Conservation (phyloP, 2,888 invertebrate genomes). For the Drosophila mettleri region DNA sequence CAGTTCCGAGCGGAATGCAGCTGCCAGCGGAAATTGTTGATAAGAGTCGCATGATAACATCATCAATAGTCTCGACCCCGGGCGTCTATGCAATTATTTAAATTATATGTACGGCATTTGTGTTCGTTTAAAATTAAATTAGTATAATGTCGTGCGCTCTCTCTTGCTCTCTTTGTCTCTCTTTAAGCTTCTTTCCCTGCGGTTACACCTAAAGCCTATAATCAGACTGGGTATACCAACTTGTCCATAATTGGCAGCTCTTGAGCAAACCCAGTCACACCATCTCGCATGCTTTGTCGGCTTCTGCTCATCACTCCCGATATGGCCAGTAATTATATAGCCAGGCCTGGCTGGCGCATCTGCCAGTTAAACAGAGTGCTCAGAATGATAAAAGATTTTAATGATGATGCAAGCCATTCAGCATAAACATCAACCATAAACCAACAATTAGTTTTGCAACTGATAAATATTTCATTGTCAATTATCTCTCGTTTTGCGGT, state of each 20-base stretch:
- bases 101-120: conserved; percentile 69
- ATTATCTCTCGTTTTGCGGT: neutral
- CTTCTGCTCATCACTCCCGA: conserved; percentile 59
- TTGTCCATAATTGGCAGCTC: conserved; percentile 54
- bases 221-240: conserved; percentile 51
- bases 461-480: conserved; percentile 1
- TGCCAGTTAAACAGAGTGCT: conserved; percentile 34
- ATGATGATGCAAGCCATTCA: conserved; percentile 38
- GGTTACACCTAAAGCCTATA: conserved; percentile 71
- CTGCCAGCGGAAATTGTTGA: conserved; percentile 62
- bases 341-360: conserved; percentile 29
- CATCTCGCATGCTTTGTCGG: conserved; percentile 70
- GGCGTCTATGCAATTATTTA: conserved; percentile 66
- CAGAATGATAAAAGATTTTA: conserved; percentile 39
- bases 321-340: conserved; percentile 66
- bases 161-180: conserved; percentile 4
- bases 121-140: conserved; percentile 77
- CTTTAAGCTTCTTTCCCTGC: conserved; percentile 1
- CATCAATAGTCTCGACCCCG: conserved; percentile 59
- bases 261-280: conserved; percentile 56
- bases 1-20: conserved; percentile 42
- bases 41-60: conserved; percentile 71
- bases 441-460: conserved; percentile 9
- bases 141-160: conserved; percentile 65
- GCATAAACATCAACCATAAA: neutral